Percentiles rank a stretch among this genome's conserved stretches.
Evolutionary conservation across 2,797 vertebrate genomes (phyloP).

Genomic region (Scomberomorus guttatus): DNA sequence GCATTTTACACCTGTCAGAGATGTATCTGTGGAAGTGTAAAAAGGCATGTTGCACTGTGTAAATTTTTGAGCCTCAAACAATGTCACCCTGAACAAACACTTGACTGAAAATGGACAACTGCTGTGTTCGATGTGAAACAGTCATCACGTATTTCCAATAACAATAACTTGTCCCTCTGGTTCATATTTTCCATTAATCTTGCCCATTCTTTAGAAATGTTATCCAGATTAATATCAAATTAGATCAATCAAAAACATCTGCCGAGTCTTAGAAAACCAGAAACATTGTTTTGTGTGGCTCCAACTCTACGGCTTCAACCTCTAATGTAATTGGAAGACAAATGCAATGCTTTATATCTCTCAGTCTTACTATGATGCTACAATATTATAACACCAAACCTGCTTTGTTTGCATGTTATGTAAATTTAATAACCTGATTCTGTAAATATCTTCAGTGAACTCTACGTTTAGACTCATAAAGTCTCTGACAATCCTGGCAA

Average conservation of each 20-base stretch:
- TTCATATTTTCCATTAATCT: slow-evolving; percentile 63
- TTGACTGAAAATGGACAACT: not conserved
- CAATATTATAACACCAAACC: not conserved
- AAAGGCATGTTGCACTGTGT: slow-evolving; percentile 8
- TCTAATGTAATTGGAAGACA: not conserved
- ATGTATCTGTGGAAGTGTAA: slow-evolving; percentile 29
- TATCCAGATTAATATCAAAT: slow-evolving; percentile 54
- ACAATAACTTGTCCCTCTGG: slow-evolving; percentile 27
- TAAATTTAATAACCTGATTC: not conserved
- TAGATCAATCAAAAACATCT: slow-evolving; percentile 56
- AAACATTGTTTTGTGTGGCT: not conserved
- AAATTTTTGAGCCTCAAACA: slow-evolving; percentile 36
- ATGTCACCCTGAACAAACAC: not conserved
- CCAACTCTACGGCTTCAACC: not conserved
- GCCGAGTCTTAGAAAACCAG: slow-evolving; percentile 2
- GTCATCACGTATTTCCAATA: slow-evolving; percentile 15
- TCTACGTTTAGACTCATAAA: not conserved
- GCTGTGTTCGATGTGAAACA: slow-evolving; percentile 40
- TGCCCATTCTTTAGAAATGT: slow-evolving; percentile 9
- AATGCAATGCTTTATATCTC: not conserved
- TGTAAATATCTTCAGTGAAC: slow-evolving; percentile 8
- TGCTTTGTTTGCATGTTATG: slow-evolving; percentile 3
- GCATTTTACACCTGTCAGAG: slow-evolving; percentile 49
- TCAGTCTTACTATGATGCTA: not conserved
- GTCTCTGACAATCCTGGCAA: not conserved